Conservation (phyloP, 2,797 vertebrate genomes). For the Epinephelus coioides region DNA sequence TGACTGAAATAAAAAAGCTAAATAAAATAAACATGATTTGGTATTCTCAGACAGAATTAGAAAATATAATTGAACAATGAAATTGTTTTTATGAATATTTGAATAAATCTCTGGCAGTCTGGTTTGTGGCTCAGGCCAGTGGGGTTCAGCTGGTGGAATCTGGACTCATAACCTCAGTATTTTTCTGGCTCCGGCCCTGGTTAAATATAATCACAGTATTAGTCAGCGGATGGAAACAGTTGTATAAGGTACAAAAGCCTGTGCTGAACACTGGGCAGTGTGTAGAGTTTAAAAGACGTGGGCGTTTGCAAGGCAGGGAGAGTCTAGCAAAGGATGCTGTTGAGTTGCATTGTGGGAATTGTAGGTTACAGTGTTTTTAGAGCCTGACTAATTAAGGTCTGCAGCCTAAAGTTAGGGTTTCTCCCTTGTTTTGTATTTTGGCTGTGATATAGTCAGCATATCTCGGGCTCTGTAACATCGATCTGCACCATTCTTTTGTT, state of each 20-base stretch:
- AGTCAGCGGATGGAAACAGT: neutral
- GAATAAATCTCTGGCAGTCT: neutral
- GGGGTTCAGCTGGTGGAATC: neutral
- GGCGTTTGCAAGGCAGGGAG: slow-evolving; percentile 5
- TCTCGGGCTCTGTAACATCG: slow-evolving; percentile 28
- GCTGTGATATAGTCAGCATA: slow-evolving; percentile 11
- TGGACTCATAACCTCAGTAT: neutral
- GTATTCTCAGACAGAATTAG: neutral
- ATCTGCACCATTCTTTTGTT: slow-evolving; percentile 33
- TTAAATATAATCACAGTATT: neutral
- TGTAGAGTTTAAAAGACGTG: neutral
- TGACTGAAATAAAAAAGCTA: neutral
- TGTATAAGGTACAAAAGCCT: neutral
- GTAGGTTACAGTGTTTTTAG: slow-evolving; percentile 17
- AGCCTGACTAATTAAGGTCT: slow-evolving; percentile 19
- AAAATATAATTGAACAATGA: neutral
- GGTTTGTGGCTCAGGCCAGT: neutral
- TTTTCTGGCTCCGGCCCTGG: neutral
- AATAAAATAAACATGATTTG: neutral
- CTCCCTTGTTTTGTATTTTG: slow-evolving; percentile 15
- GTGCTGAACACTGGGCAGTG: neutral
- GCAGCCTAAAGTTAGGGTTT: slow-evolving; percentile 7
- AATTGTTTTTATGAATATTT: neutral
- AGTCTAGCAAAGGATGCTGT: neutral
- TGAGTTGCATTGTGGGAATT: slow-evolving; percentile 19